A percentile compares a stretch with the other conserved stretches of the same genome.
Conservation (phyloP, 2,888 invertebrate genomes). For the Sylvicola cinctus region DNA sequence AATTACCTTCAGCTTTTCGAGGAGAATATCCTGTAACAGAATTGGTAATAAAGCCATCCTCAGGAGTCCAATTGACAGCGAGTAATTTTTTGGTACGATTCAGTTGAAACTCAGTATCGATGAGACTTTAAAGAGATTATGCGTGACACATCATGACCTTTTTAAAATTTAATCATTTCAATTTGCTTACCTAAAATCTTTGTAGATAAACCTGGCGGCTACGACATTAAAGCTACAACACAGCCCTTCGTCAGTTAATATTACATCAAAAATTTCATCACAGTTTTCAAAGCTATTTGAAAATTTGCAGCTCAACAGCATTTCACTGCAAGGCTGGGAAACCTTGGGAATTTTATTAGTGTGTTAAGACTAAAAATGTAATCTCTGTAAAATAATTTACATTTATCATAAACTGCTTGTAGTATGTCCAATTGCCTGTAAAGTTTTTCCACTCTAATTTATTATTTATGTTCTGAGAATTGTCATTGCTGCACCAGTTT, state of each 20-base stretch:
- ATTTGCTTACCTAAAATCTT: slow-evolving; percentile 39
- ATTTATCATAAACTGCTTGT: slow-evolving; percentile 23
- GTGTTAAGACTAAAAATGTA: too few species aligned
- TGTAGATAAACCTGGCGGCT: slow-evolving; percentile 42
- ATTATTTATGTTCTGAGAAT: too few species aligned
- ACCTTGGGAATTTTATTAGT: too few species aligned
- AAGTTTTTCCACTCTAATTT: background rate
- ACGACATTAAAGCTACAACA: slow-evolving; percentile 75
- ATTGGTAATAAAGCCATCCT: slow-evolving; percentile 39
- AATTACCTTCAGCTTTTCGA: background rate
- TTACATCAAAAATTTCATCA: slow-evolving; percentile 47
- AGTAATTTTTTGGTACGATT: slow-evolving; percentile 25
- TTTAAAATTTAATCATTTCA: slow-evolving; percentile 2
- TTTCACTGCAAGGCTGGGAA: slow-evolving; percentile 53
- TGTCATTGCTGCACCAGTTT: background rate
- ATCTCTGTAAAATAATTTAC: background rate
- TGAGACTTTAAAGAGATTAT: slow-evolving; percentile 4
- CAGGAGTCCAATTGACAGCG: slow-evolving; percentile 56
- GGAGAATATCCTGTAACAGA: slow-evolving; percentile 24
- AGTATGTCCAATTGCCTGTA: background rate
- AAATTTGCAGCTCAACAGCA: slow-evolving; percentile 53
- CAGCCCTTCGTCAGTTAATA: slow-evolving; percentile 63
- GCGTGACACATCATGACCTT: background rate
- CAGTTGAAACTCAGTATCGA: slow-evolving; percentile 1
- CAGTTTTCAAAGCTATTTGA: slow-evolving; percentile 38